Evolutionary conservation across 1,140 invertebrate species (phyloP), one percentile per base, ranked within the genome.

Genomic region (Chrysoperla carnea): DNA sequence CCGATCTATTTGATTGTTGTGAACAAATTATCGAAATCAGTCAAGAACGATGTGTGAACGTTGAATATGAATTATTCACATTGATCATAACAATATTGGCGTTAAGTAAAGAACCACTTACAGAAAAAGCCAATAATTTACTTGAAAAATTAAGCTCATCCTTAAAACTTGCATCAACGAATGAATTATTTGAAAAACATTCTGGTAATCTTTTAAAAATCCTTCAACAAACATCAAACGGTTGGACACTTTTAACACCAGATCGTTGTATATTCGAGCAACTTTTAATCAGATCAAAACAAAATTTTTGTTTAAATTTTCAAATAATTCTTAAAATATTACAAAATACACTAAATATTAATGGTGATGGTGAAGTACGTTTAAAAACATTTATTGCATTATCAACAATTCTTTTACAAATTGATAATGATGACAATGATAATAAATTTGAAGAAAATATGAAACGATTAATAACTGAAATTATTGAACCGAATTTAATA

Each of bases 401-500:
- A 33, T 33, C 31, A 33, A 33, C n/a, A 12, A 11, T 33, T 11
- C n/a, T 33, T 11, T 33, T 33, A 33, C 8, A 33, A 33, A 12
- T 33, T 33, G 31, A 33, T 4, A 33, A 33, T 33, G 31, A 11
- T 11, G n/a, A 33, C 2, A 33, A 2, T 33, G n/a, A 33, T 33
- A 12, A 33, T 33, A 6, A 33, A 11, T 33, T 33, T 33, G n/a
- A 33, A 33, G n/a, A 11, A 11, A 9, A 11, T 33, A 11, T 33
- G 31, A 11, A 33, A 11, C 8, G n/a, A 12, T 33, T 33, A 33
- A 33, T 33, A 2, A 23, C 17, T 66, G 74, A 78, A 36, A 64
- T 85, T 37, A 73, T 93, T 48, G 59, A 79, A 31, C 81, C 80
- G 1, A 78, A 81, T 54, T 61, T 90, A 42, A 66, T 78, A 9